These are phyloP conservation scores for Laticauda colubrina DNA, from an alignment of 2,113 vertebrate species.

Conservation along the genomic window DNA sequence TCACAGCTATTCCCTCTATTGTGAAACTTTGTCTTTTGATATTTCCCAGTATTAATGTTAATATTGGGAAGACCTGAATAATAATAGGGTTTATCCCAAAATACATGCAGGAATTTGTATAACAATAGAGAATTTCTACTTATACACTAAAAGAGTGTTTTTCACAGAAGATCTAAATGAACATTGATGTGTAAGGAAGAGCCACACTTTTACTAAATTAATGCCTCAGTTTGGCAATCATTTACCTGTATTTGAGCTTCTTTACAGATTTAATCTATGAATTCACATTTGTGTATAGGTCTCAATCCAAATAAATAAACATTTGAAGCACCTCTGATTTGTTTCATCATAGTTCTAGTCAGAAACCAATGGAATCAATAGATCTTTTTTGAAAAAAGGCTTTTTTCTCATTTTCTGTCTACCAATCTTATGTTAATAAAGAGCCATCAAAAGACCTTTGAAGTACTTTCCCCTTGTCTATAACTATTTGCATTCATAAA, in stretches of 20 bases:
- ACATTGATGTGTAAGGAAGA: background rate
- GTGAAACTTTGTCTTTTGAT: background rate
- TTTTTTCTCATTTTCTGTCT: background rate
- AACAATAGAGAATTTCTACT: background rate
- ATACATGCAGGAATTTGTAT: background rate
- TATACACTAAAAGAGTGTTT: background rate
- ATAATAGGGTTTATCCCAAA: background rate
- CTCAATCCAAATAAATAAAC: background rate
- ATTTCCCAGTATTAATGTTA: background rate
- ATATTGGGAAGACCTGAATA: background rate
- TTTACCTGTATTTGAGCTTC: no score
- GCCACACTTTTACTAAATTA: background rate
- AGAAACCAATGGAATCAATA: background rate
- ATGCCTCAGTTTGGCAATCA: background rate
- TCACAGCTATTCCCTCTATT: background rate
- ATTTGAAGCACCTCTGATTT: background rate
- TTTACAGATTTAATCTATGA: background rate
- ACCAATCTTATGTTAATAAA: background rate
- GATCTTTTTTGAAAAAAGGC: background rate
- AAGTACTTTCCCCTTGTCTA: background rate
- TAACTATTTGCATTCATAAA: background rate
- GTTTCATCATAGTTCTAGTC: background rate
- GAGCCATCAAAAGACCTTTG: background rate
- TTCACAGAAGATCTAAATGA: background rate
- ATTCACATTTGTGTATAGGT: background rate